A percentile compares a stretch with the other conserved stretches of the same genome.
Evolutionary conservation across 1,140 invertebrate genomes (phyloP).

Genomic region (Drosophila busckii): DNA sequence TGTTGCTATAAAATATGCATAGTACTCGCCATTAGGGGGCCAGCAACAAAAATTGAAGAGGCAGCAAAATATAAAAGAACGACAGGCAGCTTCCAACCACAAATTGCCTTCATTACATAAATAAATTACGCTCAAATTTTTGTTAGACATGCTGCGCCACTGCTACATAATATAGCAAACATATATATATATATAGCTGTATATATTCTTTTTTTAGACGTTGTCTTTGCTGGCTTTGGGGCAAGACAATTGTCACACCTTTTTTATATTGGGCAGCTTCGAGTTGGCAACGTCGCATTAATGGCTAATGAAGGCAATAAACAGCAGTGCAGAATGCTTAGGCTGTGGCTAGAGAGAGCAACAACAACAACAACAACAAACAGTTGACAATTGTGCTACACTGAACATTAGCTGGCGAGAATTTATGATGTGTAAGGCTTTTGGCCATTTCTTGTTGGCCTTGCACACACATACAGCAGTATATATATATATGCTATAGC

Average conservation of each 20-base stretch:
- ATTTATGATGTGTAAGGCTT: slow-evolving; percentile 41
- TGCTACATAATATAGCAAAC: too few relatives aligned
- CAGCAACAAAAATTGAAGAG: background rate
- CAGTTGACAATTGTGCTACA: slow-evolving; percentile 52
- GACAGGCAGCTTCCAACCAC: slow-evolving; percentile 4
- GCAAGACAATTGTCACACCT: slow-evolving; percentile 63
- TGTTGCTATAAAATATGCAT: too few relatives aligned
- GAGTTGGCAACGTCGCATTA: slow-evolving; percentile 46
- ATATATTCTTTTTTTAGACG: background rate
- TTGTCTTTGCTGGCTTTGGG: slow-evolving; percentile 14
- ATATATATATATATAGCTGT: too few relatives aligned
- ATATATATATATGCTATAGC: background rate
- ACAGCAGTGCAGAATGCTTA: background rate
- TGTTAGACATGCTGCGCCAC: too few relatives aligned
- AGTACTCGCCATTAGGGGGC: too few relatives aligned
- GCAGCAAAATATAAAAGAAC: background rate
- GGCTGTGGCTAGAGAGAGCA: slow-evolving; percentile 27
- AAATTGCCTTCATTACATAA: slow-evolving; percentile 33
- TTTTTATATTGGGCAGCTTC: too few relatives aligned
- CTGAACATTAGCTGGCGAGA: slow-evolving; percentile 25
- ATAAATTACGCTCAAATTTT: slow-evolving; percentile 30
- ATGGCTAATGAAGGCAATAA: slow-evolving; percentile 65
- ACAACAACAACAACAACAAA: slow-evolving; percentile 34
- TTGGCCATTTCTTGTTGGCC: slow-evolving; percentile 10
- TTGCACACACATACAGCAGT: background rate